phyloP scores from a whole-genome alignment of 2,113 vertebrate genomes.

The Tupaia chinensis region DNA sequence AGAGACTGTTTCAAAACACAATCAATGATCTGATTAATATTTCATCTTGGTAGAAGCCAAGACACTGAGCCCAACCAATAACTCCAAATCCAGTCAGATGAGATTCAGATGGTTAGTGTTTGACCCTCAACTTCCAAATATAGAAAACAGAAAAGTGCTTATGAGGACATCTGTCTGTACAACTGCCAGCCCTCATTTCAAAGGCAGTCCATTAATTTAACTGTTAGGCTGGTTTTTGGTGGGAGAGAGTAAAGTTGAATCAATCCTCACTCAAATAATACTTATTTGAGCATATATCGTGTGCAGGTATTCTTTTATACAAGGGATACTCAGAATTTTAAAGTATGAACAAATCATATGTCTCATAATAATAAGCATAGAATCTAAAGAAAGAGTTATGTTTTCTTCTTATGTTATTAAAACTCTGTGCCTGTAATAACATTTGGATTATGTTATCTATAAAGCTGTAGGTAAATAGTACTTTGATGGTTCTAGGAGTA shows the following conservation, averaged over 20 bases:
- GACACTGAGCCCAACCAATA: not conserved
- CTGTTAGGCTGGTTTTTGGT: not conserved
- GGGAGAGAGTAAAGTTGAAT: not conserved
- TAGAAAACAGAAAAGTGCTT: not conserved
- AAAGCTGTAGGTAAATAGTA: not conserved
- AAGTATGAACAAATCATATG: not conserved
- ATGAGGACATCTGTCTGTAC: not conserved
- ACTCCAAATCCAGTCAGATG: not conserved
- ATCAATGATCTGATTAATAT: slow-evolving; percentile 52
- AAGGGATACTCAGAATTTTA: not conserved
- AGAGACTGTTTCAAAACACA: slow-evolving; percentile 51
- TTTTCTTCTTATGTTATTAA: not conserved
- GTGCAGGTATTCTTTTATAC: not conserved
- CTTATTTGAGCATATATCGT: not conserved
- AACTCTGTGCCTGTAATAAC: not conserved
- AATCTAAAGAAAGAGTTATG: not conserved
- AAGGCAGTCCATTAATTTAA: not conserved
- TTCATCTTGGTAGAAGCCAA: slow-evolving; percentile 37
- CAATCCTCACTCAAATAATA: not conserved
- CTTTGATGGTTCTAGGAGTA: not conserved
- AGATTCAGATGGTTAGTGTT: slow-evolving; percentile 2
- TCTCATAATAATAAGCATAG: not conserved
- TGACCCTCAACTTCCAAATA: slow-evolving; percentile 36
- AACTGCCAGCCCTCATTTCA: not conserved
- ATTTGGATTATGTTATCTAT: not conserved